Conservation (phyloP, 2,888 invertebrate genomes). For the Phalera bucephala region DNA sequence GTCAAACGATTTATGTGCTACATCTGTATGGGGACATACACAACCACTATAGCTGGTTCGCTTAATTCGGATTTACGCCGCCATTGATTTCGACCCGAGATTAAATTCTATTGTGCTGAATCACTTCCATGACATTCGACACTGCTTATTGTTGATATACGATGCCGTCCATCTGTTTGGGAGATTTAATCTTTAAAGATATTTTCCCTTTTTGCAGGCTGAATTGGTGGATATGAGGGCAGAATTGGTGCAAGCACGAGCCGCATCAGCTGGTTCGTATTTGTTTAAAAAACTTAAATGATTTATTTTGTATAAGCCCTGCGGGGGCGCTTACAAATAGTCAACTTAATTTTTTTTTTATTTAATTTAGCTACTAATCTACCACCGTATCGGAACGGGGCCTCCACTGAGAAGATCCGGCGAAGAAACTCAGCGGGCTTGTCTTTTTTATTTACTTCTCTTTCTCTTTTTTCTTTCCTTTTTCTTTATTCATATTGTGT, state of each 20-base stretch:
- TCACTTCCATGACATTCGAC: constrained; percentile 55
- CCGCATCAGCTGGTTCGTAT: constrained; percentile 66
- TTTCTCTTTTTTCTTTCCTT: no score
- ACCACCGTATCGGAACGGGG: no score
- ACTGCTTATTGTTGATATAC: constrained; percentile 56
- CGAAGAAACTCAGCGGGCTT: no score
- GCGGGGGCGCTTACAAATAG: no score
- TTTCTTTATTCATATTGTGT: no score
- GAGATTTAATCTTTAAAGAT: constrained; percentile 30
- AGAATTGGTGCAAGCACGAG: constrained; percentile 87
- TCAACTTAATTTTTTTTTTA: no score
- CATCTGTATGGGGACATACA: constrained; percentile 33
- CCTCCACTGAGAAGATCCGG: no score
- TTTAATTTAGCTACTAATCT: no score
- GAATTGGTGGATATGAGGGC: constrained; percentile 89
- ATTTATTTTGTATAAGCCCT: no score
- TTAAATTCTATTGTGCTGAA: constrained; percentile 64
- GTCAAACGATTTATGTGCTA: constrained; percentile 68
- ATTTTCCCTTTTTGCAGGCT: constrained; percentile 82
- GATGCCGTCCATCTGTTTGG: constrained; percentile 43
- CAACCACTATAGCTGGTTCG: constrained; percentile 34
- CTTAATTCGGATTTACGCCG: constrained; percentile 68
- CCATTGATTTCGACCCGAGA: constrained; percentile 53
- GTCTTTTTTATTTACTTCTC: no score
- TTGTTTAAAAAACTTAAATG: no score